Conservation (phyloP, 2,888 invertebrate genomes). For the Linnaemya vulpina region DNA sequence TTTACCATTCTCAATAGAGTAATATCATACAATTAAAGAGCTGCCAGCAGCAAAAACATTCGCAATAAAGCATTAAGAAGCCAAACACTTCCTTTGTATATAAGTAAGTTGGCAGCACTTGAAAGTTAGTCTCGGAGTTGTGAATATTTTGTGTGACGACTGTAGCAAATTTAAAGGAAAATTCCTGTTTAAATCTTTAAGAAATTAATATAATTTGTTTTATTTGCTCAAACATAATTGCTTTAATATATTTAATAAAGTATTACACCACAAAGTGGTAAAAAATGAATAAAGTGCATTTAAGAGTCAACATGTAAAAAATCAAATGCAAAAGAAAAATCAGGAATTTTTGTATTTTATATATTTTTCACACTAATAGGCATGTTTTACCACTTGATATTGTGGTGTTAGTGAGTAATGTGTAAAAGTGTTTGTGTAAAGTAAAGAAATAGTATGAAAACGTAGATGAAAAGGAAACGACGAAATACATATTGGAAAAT, state of each 20-base stretch:
- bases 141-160: conserved; percentile 64
- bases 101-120: conserved; percentile 9
- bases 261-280: not conserved
- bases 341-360: conserved; percentile 68
- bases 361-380: conserved; percentile 60
- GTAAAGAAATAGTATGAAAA: conserved; percentile 53
- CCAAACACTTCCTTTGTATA: conserved; percentile 40
- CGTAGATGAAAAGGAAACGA: conserved; percentile 44
- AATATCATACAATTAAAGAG: not conserved
- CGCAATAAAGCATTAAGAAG: not conserved
- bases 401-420: conserved; percentile 36
- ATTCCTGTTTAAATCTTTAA: conserved; percentile 6
- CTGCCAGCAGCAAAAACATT: not conserved
- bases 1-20: not conserved
- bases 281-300: conserved; percentile 61
- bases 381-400: conserved; percentile 63
- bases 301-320: conserved; percentile 61
- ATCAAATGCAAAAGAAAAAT: conserved; percentile 63
- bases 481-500: conserved; percentile 62
- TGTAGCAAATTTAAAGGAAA: conserved; percentile 50
- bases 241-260: conserved; percentile 4
- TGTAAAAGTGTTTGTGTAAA: conserved; percentile 50
- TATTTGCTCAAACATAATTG: not conserved
- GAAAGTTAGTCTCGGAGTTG: conserved; percentile 45
- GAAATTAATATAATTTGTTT: conserved; percentile 44